Percentiles rank a stretch among this genome's conserved stretches.
Evolutionary conservation across 2,888 invertebrate genomes (phyloP).

Genomic region (Drosophila koepferae): DNA sequence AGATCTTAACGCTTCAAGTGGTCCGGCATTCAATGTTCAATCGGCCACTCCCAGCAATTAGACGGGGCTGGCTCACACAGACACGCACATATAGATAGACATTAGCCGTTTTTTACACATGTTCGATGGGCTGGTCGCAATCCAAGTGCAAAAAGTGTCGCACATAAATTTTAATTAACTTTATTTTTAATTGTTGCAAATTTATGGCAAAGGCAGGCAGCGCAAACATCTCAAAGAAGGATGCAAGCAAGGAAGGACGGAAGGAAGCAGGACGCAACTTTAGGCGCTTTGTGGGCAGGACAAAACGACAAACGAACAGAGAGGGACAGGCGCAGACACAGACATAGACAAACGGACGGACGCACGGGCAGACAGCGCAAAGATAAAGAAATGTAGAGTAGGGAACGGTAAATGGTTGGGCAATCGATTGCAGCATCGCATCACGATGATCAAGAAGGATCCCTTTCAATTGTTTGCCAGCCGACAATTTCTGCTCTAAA

Average conservation of each 20-base stretch:
- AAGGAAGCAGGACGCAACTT: constrained; percentile 12
- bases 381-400: constrained; percentile 31
- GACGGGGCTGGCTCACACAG: constrained; percentile 48
- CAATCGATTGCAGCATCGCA: constrained; percentile 41
- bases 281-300: constrained; percentile 59
- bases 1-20: constrained; percentile 56
- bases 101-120: constrained; percentile 44
- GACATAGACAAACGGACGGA: background rate
- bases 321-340: constrained; percentile 33
- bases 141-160: constrained; percentile 77
- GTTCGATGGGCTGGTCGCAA: constrained; percentile 53
- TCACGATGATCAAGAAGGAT: constrained; percentile 46
- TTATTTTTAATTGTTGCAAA: constrained; percentile 81
- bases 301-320: constrained; percentile 74
- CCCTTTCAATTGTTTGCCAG: constrained; percentile 62
- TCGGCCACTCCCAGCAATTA: constrained; percentile 77
- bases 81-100: background rate
- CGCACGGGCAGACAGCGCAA: constrained; percentile 19
- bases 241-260: background rate
- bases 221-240: constrained; percentile 38
- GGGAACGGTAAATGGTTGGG: constrained; percentile 34
- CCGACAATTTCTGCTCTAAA: constrained; percentile 79
- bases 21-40: constrained; percentile 36
- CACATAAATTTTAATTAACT: constrained; percentile 83
- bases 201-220: constrained; percentile 76